phyloP scores from a whole-genome alignment of 1,140 invertebrate genomes.

The Cyrtorhinus lividipennis region DNA sequence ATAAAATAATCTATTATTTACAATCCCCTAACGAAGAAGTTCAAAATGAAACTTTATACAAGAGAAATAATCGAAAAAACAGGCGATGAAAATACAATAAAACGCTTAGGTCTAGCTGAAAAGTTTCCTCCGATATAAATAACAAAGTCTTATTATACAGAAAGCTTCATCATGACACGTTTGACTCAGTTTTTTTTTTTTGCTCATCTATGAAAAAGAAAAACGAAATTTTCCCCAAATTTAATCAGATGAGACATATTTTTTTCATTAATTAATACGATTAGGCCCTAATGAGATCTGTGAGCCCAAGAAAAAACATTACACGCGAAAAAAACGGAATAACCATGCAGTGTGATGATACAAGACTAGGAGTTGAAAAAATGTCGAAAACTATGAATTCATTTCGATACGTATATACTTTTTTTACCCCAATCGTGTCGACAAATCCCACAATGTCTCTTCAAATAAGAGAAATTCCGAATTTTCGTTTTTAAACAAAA shows the following conservation, averaged over 20 bases:
- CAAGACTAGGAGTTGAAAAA: neutral
- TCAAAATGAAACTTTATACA: slow-evolving; percentile 14
- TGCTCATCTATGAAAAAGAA: neutral
- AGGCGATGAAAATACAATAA: slow-evolving; percentile 18
- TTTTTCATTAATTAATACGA: neutral
- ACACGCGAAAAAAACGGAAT: neutral
- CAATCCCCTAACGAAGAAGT: slow-evolving; percentile 17
- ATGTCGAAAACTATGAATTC: neutral
- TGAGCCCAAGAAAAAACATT: neutral
- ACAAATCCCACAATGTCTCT: neutral
- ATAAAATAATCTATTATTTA: slow-evolving; percentile 22
- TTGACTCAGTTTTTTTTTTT: slow-evolving; percentile 4
- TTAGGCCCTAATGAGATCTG: slow-evolving; percentile 15
- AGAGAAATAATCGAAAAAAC: slow-evolving; percentile 6
- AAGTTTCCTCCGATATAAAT: slow-evolving; percentile 14
- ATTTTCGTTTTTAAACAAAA: neutral
- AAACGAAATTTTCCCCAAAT: neutral
- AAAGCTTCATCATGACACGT: slow-evolving; percentile 15
- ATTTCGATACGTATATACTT: no score
- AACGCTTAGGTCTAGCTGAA: slow-evolving; percentile 8
- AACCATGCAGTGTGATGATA: neutral
- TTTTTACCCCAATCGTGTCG: neutral
- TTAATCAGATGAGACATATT: no score
- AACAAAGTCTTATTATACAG: slow-evolving; percentile 20
- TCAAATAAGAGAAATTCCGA: neutral